Base-by-base conservation (phyloP, 2,888 invertebrate genomes). In the Metalampra italica region DNA sequence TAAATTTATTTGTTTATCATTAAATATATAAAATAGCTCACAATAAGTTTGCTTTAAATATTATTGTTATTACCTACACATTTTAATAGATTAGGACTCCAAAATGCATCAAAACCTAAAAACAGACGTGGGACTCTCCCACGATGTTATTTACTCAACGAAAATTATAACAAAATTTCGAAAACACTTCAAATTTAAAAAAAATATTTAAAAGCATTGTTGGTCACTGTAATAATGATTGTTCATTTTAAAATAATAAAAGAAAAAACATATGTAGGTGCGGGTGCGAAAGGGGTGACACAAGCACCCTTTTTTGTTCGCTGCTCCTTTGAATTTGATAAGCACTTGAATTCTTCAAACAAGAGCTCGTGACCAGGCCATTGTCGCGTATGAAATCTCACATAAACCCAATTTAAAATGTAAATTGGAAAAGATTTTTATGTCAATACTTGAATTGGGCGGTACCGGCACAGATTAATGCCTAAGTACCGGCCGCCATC, bases 211-310 rank as follows among this genome's bases (percentile, higher is more conserved):
- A 76, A 75, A 61, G 64, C 59, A 60, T 70, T 63, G 58, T 61
- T 51, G 47, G 44, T 60, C 29, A 67, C 57, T 60, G 60, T 63
- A 55, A 59, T 60, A 54, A 46, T 57, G 53, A 75, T 76, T 82
- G 78, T 81, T 71, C 63, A 64, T 66, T 77, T 75, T 67, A 69
- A 68, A 72, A 69, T 67, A 68, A 47, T 44, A 60, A 5, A 22
- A 22, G 69, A 67, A 68, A 74, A 78, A 84, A 82, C 82, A 83
- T 79, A 81, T 79, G 79, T 72, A 63, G n/a, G n/a, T n/a, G n/a
- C 58, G 53, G 56, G 63, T 52, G 13, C 50, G 51, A 57, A 75
- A 71, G 71, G 79, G 78, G 68, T 68, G 64, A 60, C 34, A 22
- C 22, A 5, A 22, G 22, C 22, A 41, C 51, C 51, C 52, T 46